These are phyloP conservation scores for Tenthredo scrophulariae DNA, from an alignment of 2,888 invertebrate species.

Conservation along the genomic window DNA sequence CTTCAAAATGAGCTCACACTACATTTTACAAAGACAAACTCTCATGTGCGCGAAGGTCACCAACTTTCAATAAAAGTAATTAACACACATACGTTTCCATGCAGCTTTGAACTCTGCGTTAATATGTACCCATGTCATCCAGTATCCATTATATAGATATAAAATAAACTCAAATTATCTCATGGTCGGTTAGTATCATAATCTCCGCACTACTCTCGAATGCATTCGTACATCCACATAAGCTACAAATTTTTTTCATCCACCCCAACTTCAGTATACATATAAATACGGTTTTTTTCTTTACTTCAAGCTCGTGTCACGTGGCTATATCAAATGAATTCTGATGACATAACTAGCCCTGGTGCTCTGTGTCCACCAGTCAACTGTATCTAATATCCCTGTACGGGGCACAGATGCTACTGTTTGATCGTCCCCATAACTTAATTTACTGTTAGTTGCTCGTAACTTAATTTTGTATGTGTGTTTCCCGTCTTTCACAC, in stretches of 20 bases:
- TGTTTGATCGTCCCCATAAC: constrained; percentile 27
- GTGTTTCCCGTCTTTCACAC: not conserved
- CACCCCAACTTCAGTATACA: not conserved
- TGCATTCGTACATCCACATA: not conserved
- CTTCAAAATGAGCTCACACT: not conserved
- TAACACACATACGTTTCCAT: not conserved
- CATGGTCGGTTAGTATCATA: not conserved
- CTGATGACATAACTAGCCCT: constrained; percentile 25
- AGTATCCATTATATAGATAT: not conserved
- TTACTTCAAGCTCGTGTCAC: not conserved
- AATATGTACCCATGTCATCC: not conserved
- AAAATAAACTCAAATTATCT: not conserved
- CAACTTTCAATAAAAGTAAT: constrained; percentile 3
- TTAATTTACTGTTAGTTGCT: constrained; percentile 22
- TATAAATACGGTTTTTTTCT: not conserved
- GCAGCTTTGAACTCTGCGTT: not conserved
- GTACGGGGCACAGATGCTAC: constrained; percentile 34
- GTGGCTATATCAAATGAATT: constrained; percentile 33
- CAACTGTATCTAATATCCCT: constrained; percentile 35
- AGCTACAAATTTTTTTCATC: not conserved
- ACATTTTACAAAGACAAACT: not conserved
- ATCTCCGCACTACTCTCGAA: not conserved
- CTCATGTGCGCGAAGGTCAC: not conserved
- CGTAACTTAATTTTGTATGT: not conserved
- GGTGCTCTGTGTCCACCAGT: constrained; percentile 20